Evolutionary conservation across 2,797 vertebrate species (phyloP).

Genomic region (Chanos chanos): DNA sequence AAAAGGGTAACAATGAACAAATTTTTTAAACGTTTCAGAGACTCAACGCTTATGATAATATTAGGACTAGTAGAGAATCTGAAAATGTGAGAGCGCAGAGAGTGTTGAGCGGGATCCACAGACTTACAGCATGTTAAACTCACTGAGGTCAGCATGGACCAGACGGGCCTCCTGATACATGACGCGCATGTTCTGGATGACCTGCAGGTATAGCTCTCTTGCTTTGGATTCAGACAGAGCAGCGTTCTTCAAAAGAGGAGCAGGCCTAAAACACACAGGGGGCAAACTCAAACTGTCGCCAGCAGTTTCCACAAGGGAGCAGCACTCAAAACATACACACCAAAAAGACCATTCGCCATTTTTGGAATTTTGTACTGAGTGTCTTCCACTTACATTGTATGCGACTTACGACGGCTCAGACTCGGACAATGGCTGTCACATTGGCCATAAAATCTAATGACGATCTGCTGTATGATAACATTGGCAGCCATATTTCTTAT

Average conservation of each 20-base stretch:
- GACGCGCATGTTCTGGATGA: conserved; percentile 88
- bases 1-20: too few relatives aligned
- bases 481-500: too few relatives aligned
- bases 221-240: conserved; percentile 85
- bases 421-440: too few relatives aligned
- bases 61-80: neutral
- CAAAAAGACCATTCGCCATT: too few relatives aligned
- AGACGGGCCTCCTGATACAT: conserved; percentile 92
- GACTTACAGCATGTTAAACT: conserved; percentile 95
- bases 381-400: too few relatives aligned
- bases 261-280: conserved; percentile 75
- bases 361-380: too few relatives aligned
- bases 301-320: too few relatives aligned
- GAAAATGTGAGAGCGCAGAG: neutral
- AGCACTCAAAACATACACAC: too few relatives aligned
- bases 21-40: neutral
- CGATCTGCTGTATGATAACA: too few relatives aligned
- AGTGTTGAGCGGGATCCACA: neutral
- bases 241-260: conserved; percentile 89
- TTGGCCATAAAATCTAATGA: too few relatives aligned
- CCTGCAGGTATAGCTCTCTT: conserved; percentile 85
- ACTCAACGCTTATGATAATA: neutral
- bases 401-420: too few relatives aligned
- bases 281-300: too few relatives aligned
- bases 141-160: conserved; percentile 96